phyloP scores from a whole-genome alignment of 2,888 invertebrate genomes.

The Thumatha senex region DNA sequence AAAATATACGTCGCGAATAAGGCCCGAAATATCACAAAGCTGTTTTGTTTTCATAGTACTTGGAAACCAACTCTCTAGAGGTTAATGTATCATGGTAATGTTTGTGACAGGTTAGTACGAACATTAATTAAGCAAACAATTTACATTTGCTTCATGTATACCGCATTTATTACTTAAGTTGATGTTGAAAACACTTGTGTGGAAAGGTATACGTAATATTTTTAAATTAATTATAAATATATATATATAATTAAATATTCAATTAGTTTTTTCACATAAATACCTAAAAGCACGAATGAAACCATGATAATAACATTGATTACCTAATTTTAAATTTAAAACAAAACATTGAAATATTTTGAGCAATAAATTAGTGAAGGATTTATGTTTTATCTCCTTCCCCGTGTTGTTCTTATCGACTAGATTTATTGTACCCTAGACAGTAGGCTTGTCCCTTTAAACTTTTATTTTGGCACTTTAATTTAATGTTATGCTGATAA shows the following conservation, averaged over 20 bases:
- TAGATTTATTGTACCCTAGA: slow-evolving; percentile 29
- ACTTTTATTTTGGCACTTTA: slow-evolving; percentile 19
- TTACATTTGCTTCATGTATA: slow-evolving; percentile 16
- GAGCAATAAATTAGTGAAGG: slow-evolving; percentile 23
- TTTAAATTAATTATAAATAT: too few species aligned
- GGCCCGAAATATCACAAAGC: neutral
- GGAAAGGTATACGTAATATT: too few species aligned
- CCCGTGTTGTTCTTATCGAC: slow-evolving; percentile 21
- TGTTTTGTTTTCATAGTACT: neutral
- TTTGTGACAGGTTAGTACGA: slow-evolving; percentile 18
- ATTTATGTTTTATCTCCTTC: slow-evolving; percentile 27
- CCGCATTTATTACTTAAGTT: slow-evolving; percentile 6
- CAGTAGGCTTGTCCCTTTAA: slow-evolving; percentile 11
- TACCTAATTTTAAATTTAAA: neutral
- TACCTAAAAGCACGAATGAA: too few species aligned
- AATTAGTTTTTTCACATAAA: too few species aligned
- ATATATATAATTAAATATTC: too few species aligned
- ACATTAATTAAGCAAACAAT: slow-evolving; percentile 39
- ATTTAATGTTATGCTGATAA: slow-evolving; percentile 11
- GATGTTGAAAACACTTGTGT: neutral
- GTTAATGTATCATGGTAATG: slow-evolving; percentile 29
- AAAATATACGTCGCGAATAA: too few species aligned
- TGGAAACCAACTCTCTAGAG: slow-evolving; percentile 2
- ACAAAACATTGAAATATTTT: slow-evolving; percentile 16
- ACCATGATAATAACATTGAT: too few species aligned